Conservation (phyloP, 2,113 vertebrate genomes). For the Dicentrarchus labrax region DNA sequence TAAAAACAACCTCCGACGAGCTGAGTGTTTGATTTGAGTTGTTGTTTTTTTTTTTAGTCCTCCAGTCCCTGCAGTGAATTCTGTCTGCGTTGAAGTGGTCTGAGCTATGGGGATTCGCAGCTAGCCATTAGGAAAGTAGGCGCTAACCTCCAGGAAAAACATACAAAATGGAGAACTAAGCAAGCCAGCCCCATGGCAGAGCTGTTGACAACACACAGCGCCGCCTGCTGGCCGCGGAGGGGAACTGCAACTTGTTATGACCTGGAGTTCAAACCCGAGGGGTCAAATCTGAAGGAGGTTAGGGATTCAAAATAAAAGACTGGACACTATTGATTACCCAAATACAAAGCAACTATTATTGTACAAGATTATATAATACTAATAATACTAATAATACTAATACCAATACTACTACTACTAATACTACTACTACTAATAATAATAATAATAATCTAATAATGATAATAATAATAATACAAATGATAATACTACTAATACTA, state of each 20-base stretch:
- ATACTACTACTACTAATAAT: too few species aligned
- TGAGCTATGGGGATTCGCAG: constrained; percentile 42
- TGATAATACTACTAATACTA: too few species aligned
- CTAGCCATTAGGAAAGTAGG: constrained; percentile 77
- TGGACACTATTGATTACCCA: background rate
- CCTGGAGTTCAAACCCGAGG: background rate
- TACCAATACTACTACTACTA: too few species aligned
- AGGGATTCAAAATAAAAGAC: background rate
- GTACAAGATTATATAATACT: too few species aligned
- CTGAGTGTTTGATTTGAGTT: too few species aligned
- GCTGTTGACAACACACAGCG: constrained; percentile 70
- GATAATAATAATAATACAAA: too few species aligned
- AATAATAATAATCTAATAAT: too few species aligned
- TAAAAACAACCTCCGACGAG: background rate
- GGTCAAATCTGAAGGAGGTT: background rate
- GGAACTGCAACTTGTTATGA: constrained; percentile 44
- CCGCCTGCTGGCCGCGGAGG: constrained; percentile 49
- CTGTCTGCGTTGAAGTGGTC: constrained; percentile 25
- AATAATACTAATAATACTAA: too few species aligned
- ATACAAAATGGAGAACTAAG: constrained; percentile 88
- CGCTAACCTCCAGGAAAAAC: constrained; percentile 85
- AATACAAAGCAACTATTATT: background rate
- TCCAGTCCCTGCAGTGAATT: background rate
- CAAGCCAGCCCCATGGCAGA: constrained; percentile 51
- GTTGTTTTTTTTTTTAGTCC: too few species aligned